Evolutionary conservation across 2,888 invertebrate species (phyloP), one percentile per base, ranked within the genome.

Genomic region (Beris morrisii): DNA sequence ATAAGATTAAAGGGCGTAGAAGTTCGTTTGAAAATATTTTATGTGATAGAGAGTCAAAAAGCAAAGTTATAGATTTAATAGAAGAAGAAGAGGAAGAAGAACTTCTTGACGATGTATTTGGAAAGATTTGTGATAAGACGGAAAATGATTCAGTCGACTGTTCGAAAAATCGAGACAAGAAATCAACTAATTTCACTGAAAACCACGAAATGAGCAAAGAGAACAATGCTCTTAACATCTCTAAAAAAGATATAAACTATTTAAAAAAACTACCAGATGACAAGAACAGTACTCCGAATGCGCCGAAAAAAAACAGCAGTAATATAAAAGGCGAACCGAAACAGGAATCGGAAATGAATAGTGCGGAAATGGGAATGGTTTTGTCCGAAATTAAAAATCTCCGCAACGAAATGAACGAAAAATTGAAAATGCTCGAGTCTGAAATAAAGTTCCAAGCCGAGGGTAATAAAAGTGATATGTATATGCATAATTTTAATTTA

Each of bases 221-320:
- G 32, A 59, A 28, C 5, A 69, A 67, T 44, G 4, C 59, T 7
- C 15, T 69, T 32, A 67, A 69, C 48, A 67, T 69, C n/a, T 70
- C 71, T 3, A 68, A 69, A n/a, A 69, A 69, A 13, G 70, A 71
- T 7, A 65, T 71, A 7, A 69, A 70, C 22, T 69, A 73, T 4
- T 70, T 77, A 13, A 73, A 72, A 2, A 70, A 74, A 57, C 68
- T 77, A 0, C 72, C 75, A 1, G 73, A 71, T 28, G 75, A 76
- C 66, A 73, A 73, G 3, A 78, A 78, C 13, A 78, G 77, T 50
- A 79, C 78, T 0, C 78, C 79, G 0, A 74, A 77, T 69, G 38
- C 9, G 5, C 73, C 70, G 38, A 12, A 53, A 9, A 64, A 54
- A 30, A 45, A 53, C 28, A 4, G 3, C 13, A 28, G 31, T n/a